Percentiles rank a stretch among this genome's conserved stretches.
Conservation (phyloP, 2,888 invertebrate species). For the Leptopterna dolabrata region DNA sequence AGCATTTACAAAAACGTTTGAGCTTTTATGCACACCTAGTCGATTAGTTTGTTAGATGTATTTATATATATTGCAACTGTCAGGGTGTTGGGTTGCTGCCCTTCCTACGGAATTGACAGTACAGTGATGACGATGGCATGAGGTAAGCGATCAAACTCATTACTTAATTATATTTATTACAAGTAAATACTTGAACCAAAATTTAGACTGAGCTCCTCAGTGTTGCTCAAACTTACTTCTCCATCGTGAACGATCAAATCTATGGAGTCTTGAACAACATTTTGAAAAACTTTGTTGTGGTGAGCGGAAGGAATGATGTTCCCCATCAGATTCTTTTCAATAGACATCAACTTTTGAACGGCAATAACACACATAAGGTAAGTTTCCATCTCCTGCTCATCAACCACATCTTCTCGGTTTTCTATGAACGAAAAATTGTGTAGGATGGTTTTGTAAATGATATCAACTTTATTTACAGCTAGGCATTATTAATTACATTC, state of each 20-base stretch:
- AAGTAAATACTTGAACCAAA: too few species aligned
- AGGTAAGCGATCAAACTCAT: too few species aligned
- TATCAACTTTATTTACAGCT: too few species aligned
- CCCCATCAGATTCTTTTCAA: constrained; percentile 84
- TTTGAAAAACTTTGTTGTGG: constrained; percentile 85
- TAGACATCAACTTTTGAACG: constrained; percentile 85
- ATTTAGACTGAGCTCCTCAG: too few species aligned
- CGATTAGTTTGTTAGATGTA: not conserved
- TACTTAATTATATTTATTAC: too few species aligned
- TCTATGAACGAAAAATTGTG: constrained; percentile 65
- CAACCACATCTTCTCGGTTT: constrained; percentile 72
- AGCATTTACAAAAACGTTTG: constrained; percentile 59
- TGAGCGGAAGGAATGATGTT: constrained; percentile 86
- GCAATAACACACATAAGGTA: constrained; percentile 86
- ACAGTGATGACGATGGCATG: too few species aligned
- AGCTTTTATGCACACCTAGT: not conserved
- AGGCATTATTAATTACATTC: too few species aligned
- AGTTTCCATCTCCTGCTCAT: constrained; percentile 85
- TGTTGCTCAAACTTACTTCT: constrained; percentile 79
- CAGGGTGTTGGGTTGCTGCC: too few species aligned
- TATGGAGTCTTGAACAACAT: constrained; percentile 85
- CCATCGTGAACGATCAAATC: constrained; percentile 87
- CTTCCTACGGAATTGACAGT: too few species aligned
- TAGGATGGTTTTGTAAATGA: too few species aligned
- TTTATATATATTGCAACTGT: too few species aligned